Conservation (phyloP, 2,888 invertebrate species). For the Melinaea menophilus region DNA sequence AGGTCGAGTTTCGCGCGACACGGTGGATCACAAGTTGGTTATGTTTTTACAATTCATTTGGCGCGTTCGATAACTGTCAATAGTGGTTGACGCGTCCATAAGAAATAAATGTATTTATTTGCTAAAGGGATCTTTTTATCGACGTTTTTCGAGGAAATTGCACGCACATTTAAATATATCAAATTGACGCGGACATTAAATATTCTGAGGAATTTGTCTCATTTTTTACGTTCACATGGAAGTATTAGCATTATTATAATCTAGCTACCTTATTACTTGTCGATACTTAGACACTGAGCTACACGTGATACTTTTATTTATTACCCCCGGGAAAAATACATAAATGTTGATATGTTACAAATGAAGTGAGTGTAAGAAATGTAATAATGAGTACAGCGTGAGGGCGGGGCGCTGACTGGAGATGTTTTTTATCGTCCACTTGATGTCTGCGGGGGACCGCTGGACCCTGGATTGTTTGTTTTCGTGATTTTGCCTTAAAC, state of each 20-base stretch:
- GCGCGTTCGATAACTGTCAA: constrained; percentile 66
- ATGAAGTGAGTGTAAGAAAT: background rate
- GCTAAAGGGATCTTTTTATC: constrained; percentile 54
- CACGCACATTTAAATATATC: constrained; percentile 41
- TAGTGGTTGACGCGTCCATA: constrained; percentile 50
- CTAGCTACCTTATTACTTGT: constrained; percentile 4
- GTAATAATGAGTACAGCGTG: constrained; percentile 31
- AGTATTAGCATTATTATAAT: constrained; percentile 9
- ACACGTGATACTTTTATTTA: constrained; percentile 6
- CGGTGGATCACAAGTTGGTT: constrained; percentile 8
- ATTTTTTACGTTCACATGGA: constrained; percentile 14
- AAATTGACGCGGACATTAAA: constrained; percentile 25
- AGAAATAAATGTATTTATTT: constrained; percentile 64
- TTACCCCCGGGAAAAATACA: too few species aligned
- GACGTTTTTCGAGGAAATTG: constrained; percentile 58
- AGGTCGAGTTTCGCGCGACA: constrained; percentile 23
- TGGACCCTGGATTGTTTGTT: background rate
- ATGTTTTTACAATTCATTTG: constrained; percentile 56
- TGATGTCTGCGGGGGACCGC: constrained; percentile 18
- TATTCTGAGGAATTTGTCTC: constrained; percentile 26
- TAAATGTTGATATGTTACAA: background rate
- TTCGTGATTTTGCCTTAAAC: background rate
- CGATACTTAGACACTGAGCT: constrained; percentile 7
- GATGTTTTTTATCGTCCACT: constrained; percentile 48
- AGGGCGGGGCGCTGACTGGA: constrained; percentile 52